These are phyloP conservation scores for Psilopsiagon aymara DNA, from an alignment of 2,113 vertebrate genomes.

Conservation along the genomic window DNA sequence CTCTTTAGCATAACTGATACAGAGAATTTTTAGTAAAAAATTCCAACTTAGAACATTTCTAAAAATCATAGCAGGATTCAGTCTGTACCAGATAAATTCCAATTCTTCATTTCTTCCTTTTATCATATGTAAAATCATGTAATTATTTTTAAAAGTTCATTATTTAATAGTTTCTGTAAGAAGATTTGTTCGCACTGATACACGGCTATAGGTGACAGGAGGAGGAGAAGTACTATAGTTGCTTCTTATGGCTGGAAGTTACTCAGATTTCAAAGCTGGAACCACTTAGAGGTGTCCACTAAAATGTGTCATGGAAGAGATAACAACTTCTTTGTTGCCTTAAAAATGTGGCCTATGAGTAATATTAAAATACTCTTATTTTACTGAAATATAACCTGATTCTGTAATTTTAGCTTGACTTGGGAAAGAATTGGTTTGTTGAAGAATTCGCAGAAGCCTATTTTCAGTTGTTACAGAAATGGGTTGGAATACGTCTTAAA, in stretches of 20 bases:
- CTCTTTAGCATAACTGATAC: neutral
- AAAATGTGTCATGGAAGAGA: slow-evolving; percentile 42
- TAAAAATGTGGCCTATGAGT: slow-evolving; percentile 51
- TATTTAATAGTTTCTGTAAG: neutral
- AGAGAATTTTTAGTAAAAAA: neutral
- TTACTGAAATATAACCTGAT: slow-evolving; percentile 33
- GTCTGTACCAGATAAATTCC: neutral
- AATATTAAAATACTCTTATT: slow-evolving; percentile 40
- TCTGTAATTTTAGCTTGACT: slow-evolving; percentile 53
- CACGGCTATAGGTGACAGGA: slow-evolving; percentile 7
- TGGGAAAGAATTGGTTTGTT: slow-evolving; percentile 6
- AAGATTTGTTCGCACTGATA: neutral
- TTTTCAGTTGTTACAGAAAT: slow-evolving; percentile 26
- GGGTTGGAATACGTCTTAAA: slow-evolving; percentile 17
- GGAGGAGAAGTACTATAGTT: slow-evolving; percentile 15
- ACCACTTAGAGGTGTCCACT: slow-evolving; percentile 59
- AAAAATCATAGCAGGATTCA: neutral
- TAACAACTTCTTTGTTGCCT: slow-evolving; percentile 54
- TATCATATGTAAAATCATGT: neutral
- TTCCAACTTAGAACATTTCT: neutral
- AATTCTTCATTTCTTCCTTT: neutral
- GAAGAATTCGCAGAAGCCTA: slow-evolving; percentile 8
- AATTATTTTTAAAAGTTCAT: neutral
- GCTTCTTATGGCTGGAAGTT: slow-evolving; percentile 20
- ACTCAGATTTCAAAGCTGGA: slow-evolving; percentile 58